Evolutionary conservation across 2,797 vertebrate species (phyloP), one percentile per base, ranked within the genome.

Genomic region (Cyprinodon diabolis): DNA sequence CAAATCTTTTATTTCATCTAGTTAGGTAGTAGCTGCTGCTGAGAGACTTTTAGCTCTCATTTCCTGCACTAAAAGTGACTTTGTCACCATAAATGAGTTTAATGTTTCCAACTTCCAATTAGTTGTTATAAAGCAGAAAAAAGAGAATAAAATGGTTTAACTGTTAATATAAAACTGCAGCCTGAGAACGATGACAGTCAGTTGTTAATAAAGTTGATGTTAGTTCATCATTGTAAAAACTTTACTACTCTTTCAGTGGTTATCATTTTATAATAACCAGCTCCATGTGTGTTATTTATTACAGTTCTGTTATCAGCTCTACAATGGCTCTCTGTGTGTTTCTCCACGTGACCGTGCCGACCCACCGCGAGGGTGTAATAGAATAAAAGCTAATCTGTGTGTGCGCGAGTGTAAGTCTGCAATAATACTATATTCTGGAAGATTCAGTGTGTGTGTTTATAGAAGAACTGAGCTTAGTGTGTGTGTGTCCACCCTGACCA

Each of bases 171-270:
- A 0, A n/a, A 15, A 67, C 80, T 6, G 55, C 67, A 62, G 80
- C 85, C 80, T 82, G 82, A 85, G 80, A 84, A 81, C 37, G 74
- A 77, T 63, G 76, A 81, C 85, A 54, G 76, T 72, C 58, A 7
- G 78, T 78, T 78, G 75, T 89, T 91, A 89, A 90, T 90, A 90
- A 90, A 86, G 78, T 77, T 84, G 84, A 90, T 84, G 89, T 87
- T 89, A 88, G 87, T 90, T 89, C 87, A 88, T 87, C 83, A 86
- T 85, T 82, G 90, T 92, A 90, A 92, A 69, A 92, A 91, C 89
- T 91, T 92, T 89, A 92, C 91, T 84, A 70, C 89, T 83, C 80
- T 86, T 86, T 79, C 78, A 89, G 86, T 89, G 90, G 88, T 93
- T 89, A 86, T 90, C 89, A 89, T 87, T 87, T 88, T 90, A 91